Evolutionary conservation across 2,888 invertebrate species (phyloP), one percentile per base, ranked within the genome.

Genomic region (Perizoma affinitatum): DNA sequence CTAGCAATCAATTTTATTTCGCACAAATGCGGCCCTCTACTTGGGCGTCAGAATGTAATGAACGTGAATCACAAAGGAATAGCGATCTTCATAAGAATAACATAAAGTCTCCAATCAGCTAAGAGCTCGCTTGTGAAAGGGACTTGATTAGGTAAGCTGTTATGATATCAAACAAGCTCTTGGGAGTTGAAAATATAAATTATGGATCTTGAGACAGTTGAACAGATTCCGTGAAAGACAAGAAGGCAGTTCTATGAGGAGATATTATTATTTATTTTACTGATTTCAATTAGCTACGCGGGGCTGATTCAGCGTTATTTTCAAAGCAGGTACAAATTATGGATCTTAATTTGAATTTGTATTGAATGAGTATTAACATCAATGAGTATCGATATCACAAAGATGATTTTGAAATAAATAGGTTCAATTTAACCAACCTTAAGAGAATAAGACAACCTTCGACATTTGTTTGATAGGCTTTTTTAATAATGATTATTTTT

Each of bases 121-220:
- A 56, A 38, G 56, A 43, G 52, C 52, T 57, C 35, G 10, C 59
- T 49, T 53, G 64, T 71, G 68, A 76, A 75, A 71, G 56, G 65
- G 53, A 44, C 61, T 54, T 74, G 71, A 76, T 76, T 70, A 68
- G 68, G 54, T 60, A 69, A 71, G 66, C 69, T 67, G 66, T 65
- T 65, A 68, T 63, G 58, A 61, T 61, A 69, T 58, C 54, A 63
- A 64, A 58, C 62, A 64, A 63, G 47, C 58, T 49, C 59, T 58
- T 62, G 63, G 63, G 64, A 53, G 49, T 33, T 40, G 41, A 35
- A 35, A 54, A 41, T 53, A 44, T 58, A 55, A 52, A 58, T 63
- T 58, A 55, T 55, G 58, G 44, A 58, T 45, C 54, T 57, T 42
- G 10, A 5, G 52, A 62, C 63, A 60, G 60, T 62, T 40, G 47